Base-by-base conservation (phyloP, 2,113 vertebrate genomes). In the Abramis brama region DNA sequence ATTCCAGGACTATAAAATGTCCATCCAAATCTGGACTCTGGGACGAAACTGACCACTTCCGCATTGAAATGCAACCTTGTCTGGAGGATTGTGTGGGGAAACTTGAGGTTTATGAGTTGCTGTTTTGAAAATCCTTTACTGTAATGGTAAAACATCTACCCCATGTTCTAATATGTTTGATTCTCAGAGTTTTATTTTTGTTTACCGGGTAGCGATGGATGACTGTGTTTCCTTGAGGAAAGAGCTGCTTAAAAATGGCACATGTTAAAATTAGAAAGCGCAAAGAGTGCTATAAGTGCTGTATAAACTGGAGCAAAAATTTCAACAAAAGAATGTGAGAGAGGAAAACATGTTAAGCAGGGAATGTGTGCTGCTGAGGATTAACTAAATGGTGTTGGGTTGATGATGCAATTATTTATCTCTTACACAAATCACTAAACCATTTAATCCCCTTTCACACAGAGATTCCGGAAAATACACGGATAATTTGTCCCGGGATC, bases 1-100 rank as follows among this genome's bases (percentile, higher is more conserved):
- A 82, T 82, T 82, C 80, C 80, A 45, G 57, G 57, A 80, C 57
- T 23, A 33, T 82, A 82, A 82, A 71, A 82, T 82, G 19, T 66
- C 13, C 79, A 47, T 64, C 39, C 60, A 47, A 47, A 66, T 81
- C 39, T 55, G 80, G 80, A 75, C 23, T 75, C 73, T 25, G 5
- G 21, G 17, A 66, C 60, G 4, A 81, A 82, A 82, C 27, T 55
- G 64, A n/a, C 64, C 19, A 15, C 80, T 82, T 70, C 80, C 11
- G 19, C 45, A 52, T 30, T 66, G 23, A 19, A 33, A 12, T 33
- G 17, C 33, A 60, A 43, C 8, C 57, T 80, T 80, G 55, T 8
- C 6, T n/a, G 11, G 27, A 60, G 9, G 52, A 8, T 23, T 19
- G 36, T 64, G 36, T 45, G 23, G 59, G 59, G 59, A 45, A 21